Percentiles rank a stretch among this genome's conserved stretches.
Conservation (phyloP, 2,113 vertebrate species). For the Sminthopsis crassicaudata region DNA sequence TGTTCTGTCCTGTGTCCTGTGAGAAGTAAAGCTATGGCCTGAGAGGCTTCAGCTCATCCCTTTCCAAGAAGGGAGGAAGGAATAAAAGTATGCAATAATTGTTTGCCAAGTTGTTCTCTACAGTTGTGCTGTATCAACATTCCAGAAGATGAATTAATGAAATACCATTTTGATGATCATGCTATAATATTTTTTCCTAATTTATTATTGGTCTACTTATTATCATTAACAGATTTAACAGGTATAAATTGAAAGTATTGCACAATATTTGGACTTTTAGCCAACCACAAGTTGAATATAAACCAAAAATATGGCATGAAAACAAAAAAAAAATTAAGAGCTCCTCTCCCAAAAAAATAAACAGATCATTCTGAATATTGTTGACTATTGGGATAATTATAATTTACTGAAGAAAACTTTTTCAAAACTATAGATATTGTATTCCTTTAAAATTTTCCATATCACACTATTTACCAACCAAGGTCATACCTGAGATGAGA, state of each 20-base stretch:
- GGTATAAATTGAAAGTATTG: background rate
- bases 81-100: background rate
- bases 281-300: background rate
- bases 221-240: background rate
- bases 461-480: background rate
- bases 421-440: background rate
- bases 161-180: background rate
- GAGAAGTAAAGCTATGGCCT: background rate
- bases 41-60: background rate
- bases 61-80: background rate
- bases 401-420: background rate
- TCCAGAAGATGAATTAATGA: background rate
- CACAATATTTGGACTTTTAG: background rate
- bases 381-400: background rate
- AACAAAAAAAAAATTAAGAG: too few relatives aligned
- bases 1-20: background rate
- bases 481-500: background rate
- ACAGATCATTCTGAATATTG: background rate
- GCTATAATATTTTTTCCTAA: background rate
- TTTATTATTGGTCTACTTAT: background rate
- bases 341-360: background rate
- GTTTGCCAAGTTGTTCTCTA: background rate
- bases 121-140: background rate
- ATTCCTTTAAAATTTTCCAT: background rate
- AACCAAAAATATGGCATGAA: too few relatives aligned